Conservation (phyloP, 2,888 invertebrate genomes). For the Drosophila kambysellisi region DNA sequence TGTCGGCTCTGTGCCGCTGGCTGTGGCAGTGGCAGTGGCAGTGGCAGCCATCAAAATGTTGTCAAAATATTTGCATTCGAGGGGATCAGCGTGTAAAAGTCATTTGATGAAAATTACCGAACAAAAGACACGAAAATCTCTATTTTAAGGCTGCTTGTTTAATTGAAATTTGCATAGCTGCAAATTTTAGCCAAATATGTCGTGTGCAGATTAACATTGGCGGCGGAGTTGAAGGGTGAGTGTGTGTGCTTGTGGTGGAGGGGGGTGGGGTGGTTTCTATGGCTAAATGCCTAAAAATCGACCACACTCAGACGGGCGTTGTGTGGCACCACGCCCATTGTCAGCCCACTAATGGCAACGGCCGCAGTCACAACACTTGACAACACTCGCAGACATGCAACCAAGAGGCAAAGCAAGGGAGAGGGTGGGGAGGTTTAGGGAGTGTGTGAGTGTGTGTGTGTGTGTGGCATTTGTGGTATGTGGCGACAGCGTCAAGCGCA, state of each 20-base stretch:
- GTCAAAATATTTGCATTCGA: slow-evolving; percentile 52
- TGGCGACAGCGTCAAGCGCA: slow-evolving; percentile 58
- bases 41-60: slow-evolving; percentile 30
- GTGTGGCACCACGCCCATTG: slow-evolving; percentile 35
- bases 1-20: slow-evolving; percentile 35
- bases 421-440: too few species aligned
- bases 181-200: slow-evolving; percentile 49
- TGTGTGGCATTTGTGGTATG: not conserved
- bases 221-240: not conserved
- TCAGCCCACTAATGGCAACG: slow-evolving; percentile 49
- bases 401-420: not conserved
- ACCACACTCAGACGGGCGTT: slow-evolving; percentile 3
- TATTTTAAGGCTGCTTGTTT: slow-evolving; percentile 37
- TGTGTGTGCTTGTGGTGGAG: too few species aligned
- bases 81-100: slow-evolving; percentile 48
- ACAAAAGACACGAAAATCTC: slow-evolving; percentile 4
- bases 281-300: slow-evolving; percentile 49
- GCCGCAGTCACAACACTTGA: slow-evolving; percentile 56
- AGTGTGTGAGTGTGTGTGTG: not conserved
- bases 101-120: slow-evolving; percentile 53
- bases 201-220: slow-evolving; percentile 23
- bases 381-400: slow-evolving; percentile 50
- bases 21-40: slow-evolving; percentile 1
- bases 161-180: slow-evolving; percentile 70
- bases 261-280: not conserved